phyloP scores from a whole-genome alignment of 1,140 invertebrate genomes.

The Ladona fulva region DNA sequence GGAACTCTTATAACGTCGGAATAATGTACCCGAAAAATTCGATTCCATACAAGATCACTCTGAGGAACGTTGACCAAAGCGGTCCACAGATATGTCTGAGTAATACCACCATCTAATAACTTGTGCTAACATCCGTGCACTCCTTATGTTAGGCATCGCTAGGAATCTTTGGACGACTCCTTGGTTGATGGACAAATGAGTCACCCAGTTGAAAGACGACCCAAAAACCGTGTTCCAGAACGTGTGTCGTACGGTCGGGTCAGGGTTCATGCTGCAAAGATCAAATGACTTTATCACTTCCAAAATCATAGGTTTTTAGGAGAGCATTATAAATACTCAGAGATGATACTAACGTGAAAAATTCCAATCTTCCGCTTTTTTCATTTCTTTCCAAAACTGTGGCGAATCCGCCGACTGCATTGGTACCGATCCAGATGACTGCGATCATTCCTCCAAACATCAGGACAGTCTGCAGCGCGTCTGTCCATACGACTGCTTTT shows the following conservation, averaged over 20 bases:
- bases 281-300: background rate
- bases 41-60: too few species aligned
- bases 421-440: constrained; percentile 37
- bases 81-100: too few species aligned
- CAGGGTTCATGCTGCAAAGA: constrained; percentile 35
- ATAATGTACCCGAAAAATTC: too few species aligned
- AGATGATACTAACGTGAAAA: constrained; percentile 37
- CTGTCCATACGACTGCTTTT: constrained; percentile 71
- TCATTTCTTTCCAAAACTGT: constrained; percentile 34
- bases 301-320: background rate
- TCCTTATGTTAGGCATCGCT: constrained; percentile 36
- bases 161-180: constrained; percentile 48
- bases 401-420: constrained; percentile 38
- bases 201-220: constrained; percentile 45
- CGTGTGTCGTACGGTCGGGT: constrained; percentile 42
- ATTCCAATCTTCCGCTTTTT: constrained; percentile 35
- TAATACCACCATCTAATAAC: too few species aligned
- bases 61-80: too few species aligned
- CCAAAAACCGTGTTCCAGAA: constrained; percentile 45
- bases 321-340: background rate
- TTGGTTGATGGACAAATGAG: constrained; percentile 50
- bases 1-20: too few species aligned
- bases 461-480: constrained; percentile 70
- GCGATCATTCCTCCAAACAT: constrained; percentile 50
- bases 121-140: constrained; percentile 39